These are phyloP conservation scores for Cephonodes hylas DNA, from an alignment of 2,888 invertebrate genomes.

Conservation along the genomic window DNA sequence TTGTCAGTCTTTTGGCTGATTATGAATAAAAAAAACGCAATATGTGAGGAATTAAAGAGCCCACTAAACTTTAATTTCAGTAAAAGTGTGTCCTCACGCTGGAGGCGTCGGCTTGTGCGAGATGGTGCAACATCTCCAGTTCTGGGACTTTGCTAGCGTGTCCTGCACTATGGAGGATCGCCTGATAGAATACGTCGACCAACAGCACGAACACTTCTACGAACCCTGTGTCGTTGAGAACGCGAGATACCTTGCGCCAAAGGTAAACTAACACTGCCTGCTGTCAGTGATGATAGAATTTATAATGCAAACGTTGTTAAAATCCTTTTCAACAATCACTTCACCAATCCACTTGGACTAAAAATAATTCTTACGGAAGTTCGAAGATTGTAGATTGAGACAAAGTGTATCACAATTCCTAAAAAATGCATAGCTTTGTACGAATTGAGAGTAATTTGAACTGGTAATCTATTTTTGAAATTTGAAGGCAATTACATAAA, in stretches of 20 bases:
- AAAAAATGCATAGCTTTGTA: too few species aligned
- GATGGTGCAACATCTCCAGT: conserved; percentile 95
- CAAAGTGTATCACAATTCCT: too few species aligned
- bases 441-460: too few species aligned
- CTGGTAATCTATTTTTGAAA: too few species aligned
- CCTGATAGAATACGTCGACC: conserved; percentile 93
- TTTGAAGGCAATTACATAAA: too few species aligned
- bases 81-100: conserved; percentile 96
- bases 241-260: conserved; percentile 88
- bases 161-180: conserved; percentile 86
- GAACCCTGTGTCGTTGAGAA: conserved; percentile 86
- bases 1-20: too few species aligned
- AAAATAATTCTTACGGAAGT: neutral
- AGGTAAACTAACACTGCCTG: too few species aligned
- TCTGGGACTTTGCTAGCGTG: conserved; percentile 91
- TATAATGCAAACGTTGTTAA: too few species aligned
- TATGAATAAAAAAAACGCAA: neutral
- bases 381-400: too few species aligned
- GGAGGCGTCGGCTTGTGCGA: conserved; percentile 97
- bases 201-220: conserved; percentile 93
- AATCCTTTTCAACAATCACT: too few species aligned
- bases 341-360: too few species aligned
- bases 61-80: conserved; percentile 70
- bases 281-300: too few species aligned
- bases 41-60: neutral